Conservation (phyloP, 1,140 invertebrate species). For the Solen grandis region DNA sequence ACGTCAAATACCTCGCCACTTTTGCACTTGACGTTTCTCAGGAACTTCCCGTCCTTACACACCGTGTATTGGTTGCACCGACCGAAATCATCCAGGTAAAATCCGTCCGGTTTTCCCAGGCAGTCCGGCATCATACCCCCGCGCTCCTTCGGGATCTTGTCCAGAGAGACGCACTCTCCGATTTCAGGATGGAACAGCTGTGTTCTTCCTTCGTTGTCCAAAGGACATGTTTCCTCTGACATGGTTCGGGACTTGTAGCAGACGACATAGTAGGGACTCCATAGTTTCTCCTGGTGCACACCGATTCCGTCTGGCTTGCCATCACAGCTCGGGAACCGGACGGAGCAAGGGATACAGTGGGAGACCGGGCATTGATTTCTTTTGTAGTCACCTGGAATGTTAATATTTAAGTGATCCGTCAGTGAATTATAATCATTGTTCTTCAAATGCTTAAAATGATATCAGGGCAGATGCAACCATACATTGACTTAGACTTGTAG, state of each 20-base stretch:
- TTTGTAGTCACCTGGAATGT: conserved; percentile 49
- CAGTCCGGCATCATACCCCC: conserved; percentile 55
- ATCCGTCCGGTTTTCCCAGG: conserved; percentile 34
- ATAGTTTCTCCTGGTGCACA: conserved; percentile 43
- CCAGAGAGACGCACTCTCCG: conserved; percentile 38
- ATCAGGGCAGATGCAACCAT: background rate
- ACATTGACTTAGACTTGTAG: no score
- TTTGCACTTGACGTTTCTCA: conserved; percentile 15
- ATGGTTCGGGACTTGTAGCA: conserved; percentile 56
- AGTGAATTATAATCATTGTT: no score
- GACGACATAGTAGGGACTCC: conserved; percentile 54
- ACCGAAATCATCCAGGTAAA: conserved; percentile 49
- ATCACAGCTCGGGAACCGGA: conserved; percentile 55
- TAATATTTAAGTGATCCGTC: background rate
- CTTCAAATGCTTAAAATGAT: no score
- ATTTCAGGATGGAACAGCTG: conserved; percentile 39
- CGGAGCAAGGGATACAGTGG: conserved; percentile 51
- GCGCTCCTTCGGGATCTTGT: conserved; percentile 47
- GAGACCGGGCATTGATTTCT: conserved; percentile 16
- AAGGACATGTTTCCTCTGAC: conserved; percentile 28
- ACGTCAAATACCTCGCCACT: conserved; percentile 40
- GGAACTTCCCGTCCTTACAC: conserved; percentile 43
- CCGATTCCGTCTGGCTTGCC: conserved; percentile 47
- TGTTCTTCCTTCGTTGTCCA: conserved; percentile 12
- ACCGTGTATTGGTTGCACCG: conserved; percentile 41